Evolutionary conservation across 2,888 invertebrate genomes (phyloP), one percentile per base, ranked within the genome.

Genomic region (Notodonta dromedarius): DNA sequence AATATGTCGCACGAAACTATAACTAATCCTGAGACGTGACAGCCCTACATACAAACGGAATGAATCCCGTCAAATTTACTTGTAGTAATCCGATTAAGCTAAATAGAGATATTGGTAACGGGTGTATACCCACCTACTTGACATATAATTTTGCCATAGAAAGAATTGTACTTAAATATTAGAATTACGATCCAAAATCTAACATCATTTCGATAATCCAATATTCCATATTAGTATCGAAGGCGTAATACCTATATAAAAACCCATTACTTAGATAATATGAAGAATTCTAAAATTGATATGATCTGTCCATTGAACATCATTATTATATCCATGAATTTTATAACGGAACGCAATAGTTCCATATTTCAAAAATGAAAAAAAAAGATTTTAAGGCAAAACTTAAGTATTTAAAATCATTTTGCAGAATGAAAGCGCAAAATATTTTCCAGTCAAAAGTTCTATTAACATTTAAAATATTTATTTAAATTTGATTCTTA

Each of bases 61-160:
- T 86, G 85, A 83, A 79, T 83, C 85, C 87, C 82, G 83, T 84
- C 86, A 79, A 77, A 81, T 83, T 71, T 80, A 82, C 83, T 83
- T 82, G 78, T 78, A 72, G 68, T 86, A 86, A 92, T 91, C 92
- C 85, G 92, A 91, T 92, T 92, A 92, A 76, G 79, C 79, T 82
- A 80, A 88, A 88, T 85, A 83, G 80, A 83, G 82, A 78, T 78
- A 80, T 77, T 71, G 76, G 80, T 85, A 88, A 84, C 86, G 85
- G 85, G 65, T 66, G 63, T 75, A 74, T 62, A 55, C 59, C 70
- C 58, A 57, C 71, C 71, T 71, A 70, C 70, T 65, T 65, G 57
- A 66, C 57, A 59, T 63, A 62, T 63, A 63, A 69, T 59, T 78
- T 73, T 60, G 62, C 65, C 67, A 67, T 68, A 59, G 56, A 66